Conservation (phyloP, 2,888 invertebrate genomes). For the Yponomeuta plumbellus region DNA sequence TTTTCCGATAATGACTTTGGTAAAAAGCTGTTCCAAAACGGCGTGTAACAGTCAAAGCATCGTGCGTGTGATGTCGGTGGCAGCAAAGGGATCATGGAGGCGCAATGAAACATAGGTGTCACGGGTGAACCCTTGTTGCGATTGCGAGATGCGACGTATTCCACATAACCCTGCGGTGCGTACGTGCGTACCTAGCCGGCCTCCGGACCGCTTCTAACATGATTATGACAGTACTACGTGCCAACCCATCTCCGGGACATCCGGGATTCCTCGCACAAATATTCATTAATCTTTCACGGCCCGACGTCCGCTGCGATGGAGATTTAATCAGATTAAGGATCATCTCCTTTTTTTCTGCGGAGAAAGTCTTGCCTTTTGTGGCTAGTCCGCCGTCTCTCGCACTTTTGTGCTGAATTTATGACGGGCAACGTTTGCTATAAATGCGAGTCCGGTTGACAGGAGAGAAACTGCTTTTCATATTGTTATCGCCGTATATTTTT, state of each 20-base stretch:
- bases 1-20: not conserved
- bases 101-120: conserved; percentile 15
- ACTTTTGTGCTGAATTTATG: conserved; percentile 73
- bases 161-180: conserved; percentile 32
- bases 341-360: conserved; percentile 66
- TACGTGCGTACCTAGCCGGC: conserved; percentile 54
- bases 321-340: conserved; percentile 78
- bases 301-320: conserved; percentile 75
- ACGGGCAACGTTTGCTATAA: conserved; percentile 65
- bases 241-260: conserved; percentile 68
- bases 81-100: conserved; percentile 10
- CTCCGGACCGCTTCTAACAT: conserved; percentile 70
- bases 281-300: conserved; percentile 77
- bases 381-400: conserved; percentile 67
- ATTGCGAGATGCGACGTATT: conserved; percentile 34
- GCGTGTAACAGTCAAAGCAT: not conserved
- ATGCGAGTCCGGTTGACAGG: conserved; percentile 36
- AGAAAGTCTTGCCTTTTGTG: conserved; percentile 74
- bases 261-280: conserved; percentile 74
- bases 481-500: conserved; percentile 3
- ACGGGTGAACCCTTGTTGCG: conserved; percentile 27
- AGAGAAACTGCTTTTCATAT: conserved; percentile 13
- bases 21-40: not conserved
- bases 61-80: not conserved
- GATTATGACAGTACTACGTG: conserved; percentile 76